Conservation (phyloP, 2,888 invertebrate genomes). For the Magallana nippona region DNA sequence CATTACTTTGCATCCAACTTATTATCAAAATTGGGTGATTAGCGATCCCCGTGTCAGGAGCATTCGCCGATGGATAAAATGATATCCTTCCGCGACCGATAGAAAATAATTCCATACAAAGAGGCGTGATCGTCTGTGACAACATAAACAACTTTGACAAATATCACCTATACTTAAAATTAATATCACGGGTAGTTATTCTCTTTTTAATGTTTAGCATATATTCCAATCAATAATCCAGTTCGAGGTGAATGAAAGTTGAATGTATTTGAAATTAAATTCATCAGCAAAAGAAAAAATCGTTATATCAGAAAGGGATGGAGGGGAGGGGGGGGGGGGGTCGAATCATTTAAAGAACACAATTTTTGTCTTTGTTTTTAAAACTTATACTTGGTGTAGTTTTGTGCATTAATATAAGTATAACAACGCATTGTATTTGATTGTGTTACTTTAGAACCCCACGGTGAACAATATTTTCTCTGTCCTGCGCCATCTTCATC, state of each 20-base stretch:
- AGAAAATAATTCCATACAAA: background rate
- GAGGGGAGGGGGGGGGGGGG: too few relatives aligned
- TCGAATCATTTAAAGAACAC: too few relatives aligned
- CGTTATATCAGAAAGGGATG: background rate
- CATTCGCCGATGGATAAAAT: background rate
- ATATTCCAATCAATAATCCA: background rate
- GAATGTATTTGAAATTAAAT: slow-evolving; percentile 16
- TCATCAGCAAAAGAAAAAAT: background rate
- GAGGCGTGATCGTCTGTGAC: background rate
- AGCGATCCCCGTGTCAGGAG: background rate
- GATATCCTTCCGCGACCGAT: background rate
- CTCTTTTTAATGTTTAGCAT: background rate
- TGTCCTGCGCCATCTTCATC: background rate
- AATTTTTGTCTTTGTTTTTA: too few relatives aligned
- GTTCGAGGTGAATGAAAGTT: slow-evolving; percentile 10
- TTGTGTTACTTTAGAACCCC: too few relatives aligned
- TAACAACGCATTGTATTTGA: too few relatives aligned
- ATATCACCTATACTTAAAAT: background rate
- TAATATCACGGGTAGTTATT: background rate
- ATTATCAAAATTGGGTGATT: background rate
- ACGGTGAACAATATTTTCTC: background rate
- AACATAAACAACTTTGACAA: slow-evolving; percentile 26
- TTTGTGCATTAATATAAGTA: too few relatives aligned
- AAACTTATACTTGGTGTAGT: too few relatives aligned
- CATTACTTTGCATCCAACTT: background rate